Evolutionary conservation across 2,797 vertebrate species (phyloP).

Genomic region (Sparus aurata): DNA sequence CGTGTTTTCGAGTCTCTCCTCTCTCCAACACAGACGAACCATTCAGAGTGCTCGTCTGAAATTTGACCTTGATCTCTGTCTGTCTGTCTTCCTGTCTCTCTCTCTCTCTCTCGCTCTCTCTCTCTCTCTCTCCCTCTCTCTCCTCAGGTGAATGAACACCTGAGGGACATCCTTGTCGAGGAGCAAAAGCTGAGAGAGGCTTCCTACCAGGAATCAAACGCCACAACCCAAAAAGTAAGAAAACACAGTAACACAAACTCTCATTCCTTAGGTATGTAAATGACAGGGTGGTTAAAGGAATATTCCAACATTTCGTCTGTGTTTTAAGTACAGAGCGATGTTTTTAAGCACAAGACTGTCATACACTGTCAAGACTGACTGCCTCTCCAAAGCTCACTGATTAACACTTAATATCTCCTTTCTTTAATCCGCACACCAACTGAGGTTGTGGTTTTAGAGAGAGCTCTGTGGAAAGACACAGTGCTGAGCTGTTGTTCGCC

Average conservation of each 20-base stretch:
- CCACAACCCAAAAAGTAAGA: constrained; percentile 85
- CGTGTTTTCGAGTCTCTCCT: constrained; percentile 24
- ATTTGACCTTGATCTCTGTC: constrained; percentile 35
- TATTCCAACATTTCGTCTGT: neutral
- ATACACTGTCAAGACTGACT: no score
- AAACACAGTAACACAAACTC: neutral
- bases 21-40: constrained; percentile 37
- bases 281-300: neutral
- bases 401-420: neutral
- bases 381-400: neutral
- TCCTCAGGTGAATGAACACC: constrained; percentile 92
- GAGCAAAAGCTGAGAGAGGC: constrained; percentile 91
- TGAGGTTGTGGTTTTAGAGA: neutral
- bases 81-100: constrained; percentile 5
- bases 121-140: constrained; percentile 1
- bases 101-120: constrained; percentile 4
- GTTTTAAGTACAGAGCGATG: neutral
- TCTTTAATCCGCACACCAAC: neutral
- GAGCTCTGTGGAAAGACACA: neutral
- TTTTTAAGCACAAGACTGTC: neutral
- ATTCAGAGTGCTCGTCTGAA: constrained; percentile 59
- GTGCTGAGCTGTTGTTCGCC: neutral
- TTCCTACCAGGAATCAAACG: constrained; percentile 83
- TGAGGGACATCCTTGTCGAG: constrained; percentile 93
- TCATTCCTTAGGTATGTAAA: neutral